These are phyloP conservation scores for Eupristina koningsbergeri DNA, from an alignment of 1,140 invertebrate species.

Conservation along the genomic window DNA sequence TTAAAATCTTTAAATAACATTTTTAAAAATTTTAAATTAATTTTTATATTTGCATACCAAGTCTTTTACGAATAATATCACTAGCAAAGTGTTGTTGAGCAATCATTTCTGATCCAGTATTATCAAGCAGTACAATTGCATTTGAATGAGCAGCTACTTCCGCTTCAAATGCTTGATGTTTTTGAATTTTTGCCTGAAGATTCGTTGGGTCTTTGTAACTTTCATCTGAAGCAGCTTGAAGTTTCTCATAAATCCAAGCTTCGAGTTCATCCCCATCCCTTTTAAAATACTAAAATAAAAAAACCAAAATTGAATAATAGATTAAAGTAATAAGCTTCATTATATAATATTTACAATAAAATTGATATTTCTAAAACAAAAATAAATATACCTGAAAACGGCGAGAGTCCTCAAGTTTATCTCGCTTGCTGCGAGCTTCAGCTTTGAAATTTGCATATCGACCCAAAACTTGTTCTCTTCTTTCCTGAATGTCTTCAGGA, in stretches of 20 bases:
- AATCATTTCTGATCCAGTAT: slow-evolving; percentile 98
- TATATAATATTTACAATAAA: too few relatives aligned
- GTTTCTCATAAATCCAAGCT: slow-evolving; percentile 98
- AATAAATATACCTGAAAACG: slow-evolving; percentile 83
- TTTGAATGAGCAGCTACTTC: slow-evolving; percentile 99
- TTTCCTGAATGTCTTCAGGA: slow-evolving; percentile 97
- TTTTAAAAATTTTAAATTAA: too few relatives aligned
- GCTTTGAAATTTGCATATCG: slow-evolving; percentile 96
- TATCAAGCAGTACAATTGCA: slow-evolving; percentile 96
- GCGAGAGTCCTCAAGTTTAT: slow-evolving; percentile 97
- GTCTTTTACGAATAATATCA: slow-evolving; percentile 87
- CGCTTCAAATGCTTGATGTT: slow-evolving; percentile 99
- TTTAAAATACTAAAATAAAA: slow-evolving; percentile 92
- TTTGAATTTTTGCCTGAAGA: slow-evolving; percentile 99
- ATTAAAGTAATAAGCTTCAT: slow-evolving; percentile 15
- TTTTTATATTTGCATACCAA: slow-evolving; percentile 72
- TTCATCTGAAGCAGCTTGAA: slow-evolving; percentile 98
- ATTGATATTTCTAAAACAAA: not conserved
- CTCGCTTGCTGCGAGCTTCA: slow-evolving; percentile 92
- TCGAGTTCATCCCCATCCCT: slow-evolving; percentile 99
- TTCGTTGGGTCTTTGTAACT: slow-evolving; percentile 99
- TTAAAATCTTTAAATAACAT: too few relatives aligned
- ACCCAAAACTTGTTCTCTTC: slow-evolving; percentile 89
- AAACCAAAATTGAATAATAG: slow-evolving; percentile 21
- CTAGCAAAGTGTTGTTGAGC: slow-evolving; percentile 95